Conservation (phyloP, 2,888 invertebrate species). For the Aleiodes testaceus region DNA sequence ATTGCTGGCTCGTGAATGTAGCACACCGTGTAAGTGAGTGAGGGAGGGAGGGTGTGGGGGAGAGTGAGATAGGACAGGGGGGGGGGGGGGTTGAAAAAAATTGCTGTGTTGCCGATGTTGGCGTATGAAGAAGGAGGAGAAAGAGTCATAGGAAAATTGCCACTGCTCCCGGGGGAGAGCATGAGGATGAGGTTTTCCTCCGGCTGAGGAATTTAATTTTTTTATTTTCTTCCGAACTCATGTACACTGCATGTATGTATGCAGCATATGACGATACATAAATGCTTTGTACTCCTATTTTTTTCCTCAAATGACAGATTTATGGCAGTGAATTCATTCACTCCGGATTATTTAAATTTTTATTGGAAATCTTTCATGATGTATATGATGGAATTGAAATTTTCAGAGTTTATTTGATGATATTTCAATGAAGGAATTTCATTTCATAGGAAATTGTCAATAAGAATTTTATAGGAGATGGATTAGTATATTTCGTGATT, state of each 20-base stretch:
- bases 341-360: too few relatives aligned
- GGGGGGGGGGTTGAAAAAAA: background rate
- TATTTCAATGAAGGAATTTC: too few relatives aligned
- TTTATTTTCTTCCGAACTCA: background rate
- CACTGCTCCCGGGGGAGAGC: constrained; percentile 20
- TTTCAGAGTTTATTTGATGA: too few relatives aligned
- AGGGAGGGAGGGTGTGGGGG: background rate
- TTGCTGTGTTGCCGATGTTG: constrained; percentile 3
- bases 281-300: constrained; percentile 4
- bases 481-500: too few relatives aligned
- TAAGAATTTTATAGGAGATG: too few relatives aligned
- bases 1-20: constrained; percentile 1
- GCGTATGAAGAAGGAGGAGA: constrained; percentile 5
- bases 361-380: too few relatives aligned
- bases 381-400: too few relatives aligned
- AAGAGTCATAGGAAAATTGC: constrained; percentile 21
- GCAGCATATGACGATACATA: background rate
- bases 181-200: constrained; percentile 15
- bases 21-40: too few relatives aligned
- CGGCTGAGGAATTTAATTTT: constrained; percentile 12
- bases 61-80: too few relatives aligned
- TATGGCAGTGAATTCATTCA: too few relatives aligned
- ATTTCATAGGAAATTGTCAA: too few relatives aligned
- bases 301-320: too few relatives aligned
- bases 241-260: background rate